These are phyloP conservation scores for Phyllotreta cruciferae DNA, from an alignment of 2,888 invertebrate species.

Conservation along the genomic window DNA sequence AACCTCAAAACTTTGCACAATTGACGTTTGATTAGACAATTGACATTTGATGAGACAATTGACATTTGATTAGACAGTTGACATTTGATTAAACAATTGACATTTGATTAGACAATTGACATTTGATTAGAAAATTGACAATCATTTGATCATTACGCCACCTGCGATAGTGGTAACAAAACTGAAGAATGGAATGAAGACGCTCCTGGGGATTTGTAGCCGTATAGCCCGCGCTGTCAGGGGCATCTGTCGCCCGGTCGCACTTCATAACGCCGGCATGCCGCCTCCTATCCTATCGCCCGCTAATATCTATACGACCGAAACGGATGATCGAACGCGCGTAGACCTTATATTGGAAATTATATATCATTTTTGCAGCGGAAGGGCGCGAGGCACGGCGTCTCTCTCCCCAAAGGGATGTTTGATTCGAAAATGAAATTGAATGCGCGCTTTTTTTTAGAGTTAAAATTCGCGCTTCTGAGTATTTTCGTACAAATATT, in stretches of 20 bases:
- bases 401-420: background rate
- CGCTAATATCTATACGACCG: slow-evolving; percentile 51
- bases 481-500: too few relatives aligned
- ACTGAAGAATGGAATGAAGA: background rate
- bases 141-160: too few relatives aligned
- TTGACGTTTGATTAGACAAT: too few relatives aligned
- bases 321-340: slow-evolving; percentile 49
- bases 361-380: slow-evolving; percentile 48
- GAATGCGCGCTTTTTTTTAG: background rate
- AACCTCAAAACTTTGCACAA: too few relatives aligned
- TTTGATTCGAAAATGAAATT: slow-evolving; percentile 11
- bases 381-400: background rate
- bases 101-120: too few relatives aligned
- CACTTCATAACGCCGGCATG: slow-evolving; percentile 59
- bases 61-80: too few relatives aligned
- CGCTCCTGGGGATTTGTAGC: background rate
- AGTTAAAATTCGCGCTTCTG: too few relatives aligned
- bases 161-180: slow-evolving; percentile 10
- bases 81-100: too few relatives aligned
- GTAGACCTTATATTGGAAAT: slow-evolving; percentile 49
- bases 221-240: slow-evolving; percentile 52
- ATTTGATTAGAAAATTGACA: too few relatives aligned
- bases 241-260: slow-evolving; percentile 58
- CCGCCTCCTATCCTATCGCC: slow-evolving; percentile 43
- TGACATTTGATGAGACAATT: too few relatives aligned